A percentile compares a stretch with the other conserved stretches of the same genome.
These are phyloP conservation scores for Hyaena hyaena DNA, from an alignment of 2,113 vertebrate genomes.

Conservation along the genomic window DNA sequence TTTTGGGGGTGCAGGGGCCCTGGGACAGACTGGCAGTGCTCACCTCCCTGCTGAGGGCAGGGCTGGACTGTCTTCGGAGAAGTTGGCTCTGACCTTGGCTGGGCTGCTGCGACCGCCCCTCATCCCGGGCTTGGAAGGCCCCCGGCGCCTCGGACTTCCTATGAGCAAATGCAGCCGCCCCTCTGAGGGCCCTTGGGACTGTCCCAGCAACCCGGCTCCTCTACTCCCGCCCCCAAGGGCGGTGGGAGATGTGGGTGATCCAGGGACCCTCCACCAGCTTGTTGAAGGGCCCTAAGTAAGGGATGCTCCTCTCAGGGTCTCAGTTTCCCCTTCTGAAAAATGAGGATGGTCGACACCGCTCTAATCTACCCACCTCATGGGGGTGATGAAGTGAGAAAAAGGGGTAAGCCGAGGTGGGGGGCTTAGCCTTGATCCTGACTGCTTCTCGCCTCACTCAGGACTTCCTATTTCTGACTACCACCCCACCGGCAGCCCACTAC, in stretches of 20 bases:
- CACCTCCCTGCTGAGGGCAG: slow-evolving; percentile 86
- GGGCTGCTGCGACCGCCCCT: slow-evolving; percentile 80
- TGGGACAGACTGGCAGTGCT: slow-evolving; percentile 49
- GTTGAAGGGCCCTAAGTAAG: background rate
- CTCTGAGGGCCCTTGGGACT: slow-evolving; percentile 55
- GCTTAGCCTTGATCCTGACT: background rate
- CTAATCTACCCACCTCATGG: background rate
- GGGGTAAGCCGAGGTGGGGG: no score
- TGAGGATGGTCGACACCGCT: rapidly evolving
- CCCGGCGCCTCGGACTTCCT: slow-evolving; percentile 88
- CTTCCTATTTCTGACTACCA: background rate
- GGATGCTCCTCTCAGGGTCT: background rate
- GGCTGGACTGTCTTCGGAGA: slow-evolving; percentile 85
- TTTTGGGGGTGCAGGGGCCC: background rate
- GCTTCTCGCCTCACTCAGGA: background rate
- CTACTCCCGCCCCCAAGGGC: background rate
- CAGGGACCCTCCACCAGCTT: background rate
- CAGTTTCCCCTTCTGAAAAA: slow-evolving; percentile 70
- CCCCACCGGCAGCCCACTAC: background rate
- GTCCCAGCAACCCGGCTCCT: background rate
- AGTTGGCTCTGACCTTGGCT: slow-evolving; percentile 83
- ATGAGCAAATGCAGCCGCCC: slow-evolving; percentile 57
- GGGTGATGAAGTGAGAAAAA: background rate
- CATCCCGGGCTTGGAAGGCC: slow-evolving; percentile 86
- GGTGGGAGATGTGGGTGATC: background rate